phyloP scores from a whole-genome alignment of 2,113 vertebrate genomes.

The Charina bottae region DNA sequence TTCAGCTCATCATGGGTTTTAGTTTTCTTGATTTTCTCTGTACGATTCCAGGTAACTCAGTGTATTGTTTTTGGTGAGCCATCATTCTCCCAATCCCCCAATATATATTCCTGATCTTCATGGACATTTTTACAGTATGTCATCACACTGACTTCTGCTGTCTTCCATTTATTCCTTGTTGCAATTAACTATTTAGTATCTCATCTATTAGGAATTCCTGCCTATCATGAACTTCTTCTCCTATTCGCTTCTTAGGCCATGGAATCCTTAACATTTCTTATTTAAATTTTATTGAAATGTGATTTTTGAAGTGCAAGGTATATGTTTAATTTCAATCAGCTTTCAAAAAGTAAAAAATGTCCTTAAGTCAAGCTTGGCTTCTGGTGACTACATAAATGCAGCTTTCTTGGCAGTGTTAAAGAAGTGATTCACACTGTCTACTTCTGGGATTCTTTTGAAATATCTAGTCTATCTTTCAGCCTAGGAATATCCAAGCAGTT shows the following conservation, averaged over 20 bases:
- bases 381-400: not conserved
- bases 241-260: not conserved
- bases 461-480: not conserved
- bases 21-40: not conserved
- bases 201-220: not conserved
- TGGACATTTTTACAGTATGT: not conserved
- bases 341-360: not conserved
- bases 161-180: not conserved
- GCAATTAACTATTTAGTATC: not conserved
- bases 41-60: not conserved
- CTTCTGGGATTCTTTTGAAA: not conserved
- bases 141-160: not conserved
- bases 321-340: not conserved
- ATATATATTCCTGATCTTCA: not conserved
- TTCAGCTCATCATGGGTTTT: not conserved
- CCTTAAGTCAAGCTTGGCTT: not conserved
- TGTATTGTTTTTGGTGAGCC: not conserved
- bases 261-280: not conserved
- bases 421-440: not conserved
- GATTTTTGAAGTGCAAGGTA: not conserved
- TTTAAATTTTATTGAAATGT: not conserved
- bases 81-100: not conserved
- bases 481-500: not conserved
- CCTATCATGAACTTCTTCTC: not conserved
- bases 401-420: not conserved